Percentiles rank a stretch among this genome's conserved stretches.
Conservation (phyloP, 2,797 vertebrate genomes). For the Sebastes alutus region DNA sequence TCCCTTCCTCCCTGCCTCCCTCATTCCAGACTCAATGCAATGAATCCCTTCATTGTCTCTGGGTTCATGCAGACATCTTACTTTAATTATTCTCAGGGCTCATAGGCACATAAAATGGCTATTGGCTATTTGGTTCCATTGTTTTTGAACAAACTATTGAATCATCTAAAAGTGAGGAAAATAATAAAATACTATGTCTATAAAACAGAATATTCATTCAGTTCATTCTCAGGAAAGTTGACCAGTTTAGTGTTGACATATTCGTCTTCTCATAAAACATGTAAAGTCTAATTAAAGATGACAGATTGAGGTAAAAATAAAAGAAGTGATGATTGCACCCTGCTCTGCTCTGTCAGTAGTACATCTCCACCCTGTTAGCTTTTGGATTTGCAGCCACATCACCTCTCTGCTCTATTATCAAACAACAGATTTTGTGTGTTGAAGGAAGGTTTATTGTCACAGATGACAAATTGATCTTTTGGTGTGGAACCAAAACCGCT, state of each 20-base stretch:
- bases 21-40: constrained; percentile 7
- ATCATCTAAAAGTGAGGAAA: no score
- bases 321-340: background rate
- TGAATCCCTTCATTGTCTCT: constrained; percentile 19
- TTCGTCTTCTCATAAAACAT: background rate
- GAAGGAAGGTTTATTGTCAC: background rate
- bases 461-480: background rate
- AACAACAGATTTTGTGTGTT: background rate
- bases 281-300: background rate
- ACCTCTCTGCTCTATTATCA: background rate
- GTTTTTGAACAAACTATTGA: no score
- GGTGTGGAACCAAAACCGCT: background rate
- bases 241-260: no score
- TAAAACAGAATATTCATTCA: background rate
- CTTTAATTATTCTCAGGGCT: background rate
- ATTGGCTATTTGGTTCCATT: background rate
- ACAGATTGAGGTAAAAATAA: background rate
- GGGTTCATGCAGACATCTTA: background rate
- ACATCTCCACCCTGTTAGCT: background rate
- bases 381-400: background rate
- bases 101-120: no score
- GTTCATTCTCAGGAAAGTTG: no score
- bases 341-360: background rate
- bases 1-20: background rate
- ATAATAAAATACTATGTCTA: background rate